Evolutionary conservation across 2,797 vertebrate genomes (phyloP), one percentile per base, ranked within the genome.

Genomic region (Borostomias antarcticus): DNA sequence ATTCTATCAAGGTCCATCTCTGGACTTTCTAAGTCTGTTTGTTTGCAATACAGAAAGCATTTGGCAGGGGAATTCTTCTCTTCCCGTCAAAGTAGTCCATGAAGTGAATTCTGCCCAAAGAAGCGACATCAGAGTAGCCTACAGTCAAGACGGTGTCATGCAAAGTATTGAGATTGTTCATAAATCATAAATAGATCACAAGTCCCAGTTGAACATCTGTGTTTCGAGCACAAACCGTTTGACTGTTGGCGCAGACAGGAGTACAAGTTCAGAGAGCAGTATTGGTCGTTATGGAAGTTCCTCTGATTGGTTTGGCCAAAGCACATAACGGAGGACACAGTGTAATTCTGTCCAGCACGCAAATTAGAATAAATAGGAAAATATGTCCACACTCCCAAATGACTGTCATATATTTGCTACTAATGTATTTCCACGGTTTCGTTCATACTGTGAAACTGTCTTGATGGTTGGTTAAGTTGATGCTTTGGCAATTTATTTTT

Each of bases 131-230:
- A 63, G 75, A 80, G 71, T 74, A 85, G 82, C 79, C 73, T 71
- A 83, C 74, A 72, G 84, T 68, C 28, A 59, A 80, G 75, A 69
- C 80, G 77, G 73, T 75, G 82, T 85, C 89, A 91, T 91, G 90
- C 91, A 90, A 77, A 85, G 82, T 62, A 76, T 74, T 52, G 13
- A 75, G 73, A 75, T 64, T 68, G 76, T 78, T 75, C 54, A 59
- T 65, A 70, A 64, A 72, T 75, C 54, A 59, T 65, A 70, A 64
- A 72, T 67, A 69, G 62, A 70, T 69, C 58, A 64, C 58, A 45
- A 73, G 63, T 82, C 76, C 81, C 82, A 73, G 79, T 79, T 76
- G 77, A 76, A 78, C 77, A 48, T 85, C 83, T 69, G 33, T 60
- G 83, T 79, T 89, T 77, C 73, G 74, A 85, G 80, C 82, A 69